A percentile compares a stretch with the other conserved stretches of the same genome.
Evolutionary conservation across 1,140 invertebrate species (phyloP).

Genomic region (Drosophila melanica): DNA sequence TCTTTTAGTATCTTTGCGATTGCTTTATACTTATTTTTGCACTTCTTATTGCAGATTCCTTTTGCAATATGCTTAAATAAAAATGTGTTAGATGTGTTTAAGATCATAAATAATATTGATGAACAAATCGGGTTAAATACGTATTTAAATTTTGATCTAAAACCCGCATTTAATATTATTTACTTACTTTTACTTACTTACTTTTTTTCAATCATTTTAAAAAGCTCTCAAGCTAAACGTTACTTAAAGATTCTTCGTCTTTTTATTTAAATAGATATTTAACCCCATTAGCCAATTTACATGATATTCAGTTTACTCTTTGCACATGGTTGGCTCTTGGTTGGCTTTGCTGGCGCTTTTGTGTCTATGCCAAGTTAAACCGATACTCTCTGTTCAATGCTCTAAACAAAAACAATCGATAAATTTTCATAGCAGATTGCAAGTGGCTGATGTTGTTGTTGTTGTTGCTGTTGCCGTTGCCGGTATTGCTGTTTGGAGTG

Average conservation of each 20-base stretch:
- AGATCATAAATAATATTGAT: too few species aligned
- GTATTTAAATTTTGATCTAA: too few species aligned
- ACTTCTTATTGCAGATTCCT: background rate
- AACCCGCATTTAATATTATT: too few species aligned
- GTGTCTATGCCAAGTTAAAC: slow-evolving; percentile 68
- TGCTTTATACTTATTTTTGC: background rate
- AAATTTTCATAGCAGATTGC: slow-evolving; percentile 78
- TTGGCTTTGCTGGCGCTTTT: slow-evolving; percentile 69
- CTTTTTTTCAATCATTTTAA: background rate
- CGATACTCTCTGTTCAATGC: slow-evolving; percentile 38
- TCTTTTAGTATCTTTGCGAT: background rate
- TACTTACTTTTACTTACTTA: too few species aligned
- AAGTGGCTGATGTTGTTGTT: slow-evolving; percentile 61
- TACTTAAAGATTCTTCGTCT: background rate
- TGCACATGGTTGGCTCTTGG: background rate
- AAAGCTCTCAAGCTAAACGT: background rate
- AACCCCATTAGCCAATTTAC: slow-evolving; percentile 10
- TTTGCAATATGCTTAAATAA: too few species aligned
- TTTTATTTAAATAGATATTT: background rate
- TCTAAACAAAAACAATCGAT: slow-evolving; percentile 81
- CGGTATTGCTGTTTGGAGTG: slow-evolving; percentile 9
- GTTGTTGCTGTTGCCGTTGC: slow-evolving; percentile 13
- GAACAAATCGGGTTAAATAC: too few species aligned
- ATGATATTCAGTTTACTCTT: slow-evolving; percentile 20
- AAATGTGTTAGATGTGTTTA: too few species aligned